A percentile compares a stretch with the other conserved stretches of the same genome.
Evolutionary conservation across 2,797 vertebrate species (phyloP).

Genomic region (Ceryle rudis): DNA sequence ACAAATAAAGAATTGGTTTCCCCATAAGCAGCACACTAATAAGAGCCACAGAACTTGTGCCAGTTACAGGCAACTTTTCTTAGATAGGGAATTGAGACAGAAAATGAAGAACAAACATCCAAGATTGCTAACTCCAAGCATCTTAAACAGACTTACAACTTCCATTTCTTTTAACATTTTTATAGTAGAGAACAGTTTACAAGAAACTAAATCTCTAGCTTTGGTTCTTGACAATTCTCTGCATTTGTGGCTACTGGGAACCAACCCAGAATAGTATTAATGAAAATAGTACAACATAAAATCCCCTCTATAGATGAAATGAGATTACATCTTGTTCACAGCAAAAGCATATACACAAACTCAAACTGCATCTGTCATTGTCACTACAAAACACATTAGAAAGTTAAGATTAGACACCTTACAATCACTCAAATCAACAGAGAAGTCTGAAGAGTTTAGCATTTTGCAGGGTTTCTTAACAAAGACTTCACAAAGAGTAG

Average conservation of each 20-base stretch:
- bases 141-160: not conserved
- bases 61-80: not conserved
- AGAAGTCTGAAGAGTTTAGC: not conserved
- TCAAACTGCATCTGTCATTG: not conserved
- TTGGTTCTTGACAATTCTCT: not conserved
- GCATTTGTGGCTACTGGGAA: not conserved
- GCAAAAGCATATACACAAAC: not conserved
- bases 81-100: not conserved
- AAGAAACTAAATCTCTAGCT: not conserved
- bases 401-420: slow-evolving; percentile 15
- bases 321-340: not conserved
- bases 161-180: not conserved
- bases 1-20: not conserved
- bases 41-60: not conserved
- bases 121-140: not conserved
- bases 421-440: not conserved
- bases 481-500: not conserved
- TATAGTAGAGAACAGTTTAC: not conserved
- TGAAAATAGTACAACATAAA: not conserved
- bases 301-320: not conserved
- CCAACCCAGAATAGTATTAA: not conserved
- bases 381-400: not conserved
- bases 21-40: not conserved
- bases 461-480: not conserved
- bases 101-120: not conserved